phyloP scores from a whole-genome alignment of 2,888 invertebrate species.

The Scaeva pyrastri region DNA sequence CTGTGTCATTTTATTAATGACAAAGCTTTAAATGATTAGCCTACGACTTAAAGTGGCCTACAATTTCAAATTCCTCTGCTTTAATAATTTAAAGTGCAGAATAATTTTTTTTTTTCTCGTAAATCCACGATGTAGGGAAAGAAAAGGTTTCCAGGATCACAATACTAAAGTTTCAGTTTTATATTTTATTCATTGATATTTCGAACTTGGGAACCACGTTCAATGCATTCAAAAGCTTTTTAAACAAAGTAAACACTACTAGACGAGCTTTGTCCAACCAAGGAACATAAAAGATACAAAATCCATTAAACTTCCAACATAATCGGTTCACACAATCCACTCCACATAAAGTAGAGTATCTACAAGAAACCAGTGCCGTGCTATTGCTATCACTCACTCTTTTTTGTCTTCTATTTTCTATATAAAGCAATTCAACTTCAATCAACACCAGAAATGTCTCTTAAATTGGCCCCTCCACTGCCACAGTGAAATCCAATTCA shows the following conservation, averaged over 20 bases:
- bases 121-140: too few species aligned
- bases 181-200: too few species aligned
- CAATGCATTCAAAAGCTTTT: background rate
- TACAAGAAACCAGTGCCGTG: too few species aligned
- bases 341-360: background rate
- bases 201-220: background rate
- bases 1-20: too few species aligned
- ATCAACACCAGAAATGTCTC: constrained; percentile 14
- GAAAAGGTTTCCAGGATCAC: too few species aligned
- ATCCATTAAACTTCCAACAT: background rate
- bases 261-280: background rate
- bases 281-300: background rate
- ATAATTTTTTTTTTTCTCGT: too few species aligned
- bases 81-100: too few species aligned
- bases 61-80: too few species aligned
- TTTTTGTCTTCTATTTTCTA: background rate
- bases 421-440: background rate
- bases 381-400: constrained; percentile 17
- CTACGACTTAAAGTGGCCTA: too few species aligned
- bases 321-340: constrained; percentile 8
- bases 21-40: too few species aligned
- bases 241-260: background rate
- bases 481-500: constrained; percentile 31
- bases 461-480: constrained; percentile 9
- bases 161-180: too few species aligned